Base-by-base conservation (phyloP, 2,888 invertebrate species). In the Agapostemon virescens region DNA sequence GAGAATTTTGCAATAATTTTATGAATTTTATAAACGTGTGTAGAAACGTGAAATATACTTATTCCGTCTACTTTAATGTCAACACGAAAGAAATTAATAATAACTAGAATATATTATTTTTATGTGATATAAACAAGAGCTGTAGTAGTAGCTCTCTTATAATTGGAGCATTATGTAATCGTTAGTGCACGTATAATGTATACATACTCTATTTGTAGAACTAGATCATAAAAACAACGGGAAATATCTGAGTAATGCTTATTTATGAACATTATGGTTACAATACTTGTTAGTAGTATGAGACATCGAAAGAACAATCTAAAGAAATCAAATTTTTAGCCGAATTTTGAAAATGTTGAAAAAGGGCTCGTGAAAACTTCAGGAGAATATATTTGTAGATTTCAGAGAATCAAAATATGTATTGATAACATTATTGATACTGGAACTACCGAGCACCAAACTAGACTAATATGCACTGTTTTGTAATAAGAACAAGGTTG, bases 91-190 rank as follows among this genome's bases (percentile, higher is more conserved):
- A 49, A 11, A 49, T 0, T 49, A 49, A 11, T 49, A 49, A 49
- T n/a, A 58, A 58, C 58, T 33, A 2, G 2, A 11, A 23, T 23
- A 52, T 17, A 20, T 20, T 58, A 58, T 30, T 58, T 58, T 58
- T 30, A 58, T 4, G 33, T 17, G 17, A 58, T 13, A 63, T 63
- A 20, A 63, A 63, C 36, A 63, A n/a, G 36, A n/a, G n/a, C n/a
- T 63, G 9, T 36, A 63, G 38, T 63, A 63, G n/a, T 36, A 36
- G 36, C 36, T n/a, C 33, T 33, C n/a, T 36, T 63, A 63, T 36
- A 33, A 61, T 61, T 61, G 61, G 61, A 61, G 61, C 61, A 61
- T 61, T 61, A 61, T 61, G 20, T 33, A 61, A 61, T 61, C 61
- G 61, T 33, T 20, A 33, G 38, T n/a, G n/a, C 13, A 1, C 11